Conservation (phyloP, 2,113 vertebrate species). For the Rhea americana region DNA sequence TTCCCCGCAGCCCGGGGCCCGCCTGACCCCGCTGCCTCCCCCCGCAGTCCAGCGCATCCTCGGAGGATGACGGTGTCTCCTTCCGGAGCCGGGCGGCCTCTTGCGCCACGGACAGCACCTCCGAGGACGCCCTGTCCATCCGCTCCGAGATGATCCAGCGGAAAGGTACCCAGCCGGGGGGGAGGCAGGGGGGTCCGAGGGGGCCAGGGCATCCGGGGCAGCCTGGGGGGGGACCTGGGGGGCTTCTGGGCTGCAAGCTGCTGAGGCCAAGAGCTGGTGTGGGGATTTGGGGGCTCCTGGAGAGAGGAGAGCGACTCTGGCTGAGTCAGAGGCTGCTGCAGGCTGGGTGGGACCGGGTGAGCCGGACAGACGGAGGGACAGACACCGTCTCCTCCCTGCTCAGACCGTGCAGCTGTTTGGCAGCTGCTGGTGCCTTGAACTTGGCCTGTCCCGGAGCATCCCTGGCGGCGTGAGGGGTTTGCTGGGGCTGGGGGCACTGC, state of each 20-base stretch:
- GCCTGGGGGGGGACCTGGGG: neutral
- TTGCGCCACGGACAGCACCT: slow-evolving; percentile 70
- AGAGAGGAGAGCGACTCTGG: neutral
- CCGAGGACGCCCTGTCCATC: slow-evolving; percentile 78
- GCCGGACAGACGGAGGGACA: neutral
- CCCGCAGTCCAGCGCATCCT: slow-evolving; percentile 78
- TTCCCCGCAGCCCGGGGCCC: rapidly evolving
- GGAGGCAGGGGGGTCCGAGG: rapidly evolving
- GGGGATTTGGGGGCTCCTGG: neutral
- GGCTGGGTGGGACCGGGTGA: neutral
- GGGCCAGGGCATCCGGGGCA: neutral
- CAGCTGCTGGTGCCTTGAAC: neutral
- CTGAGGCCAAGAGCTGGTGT: rapidly evolving
- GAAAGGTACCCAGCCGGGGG: slow-evolving; percentile 61
- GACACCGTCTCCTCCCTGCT: neutral
- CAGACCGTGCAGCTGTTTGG: neutral
- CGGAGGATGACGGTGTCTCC: slow-evolving; percentile 75
- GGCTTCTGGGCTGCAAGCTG: neutral
- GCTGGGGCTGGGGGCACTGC: neutral
- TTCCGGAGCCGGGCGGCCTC: slow-evolving; percentile 78
- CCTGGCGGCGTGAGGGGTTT: rapidly evolving
- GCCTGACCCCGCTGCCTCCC: neutral
- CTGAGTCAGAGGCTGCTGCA: slow-evolving; percentile 29
- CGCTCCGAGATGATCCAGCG: slow-evolving; percentile 83
- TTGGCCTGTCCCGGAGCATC: rapidly evolving